Evolutionary conservation across 1,140 invertebrate genomes (phyloP).

Genomic region (Lepidostoma basale): DNA sequence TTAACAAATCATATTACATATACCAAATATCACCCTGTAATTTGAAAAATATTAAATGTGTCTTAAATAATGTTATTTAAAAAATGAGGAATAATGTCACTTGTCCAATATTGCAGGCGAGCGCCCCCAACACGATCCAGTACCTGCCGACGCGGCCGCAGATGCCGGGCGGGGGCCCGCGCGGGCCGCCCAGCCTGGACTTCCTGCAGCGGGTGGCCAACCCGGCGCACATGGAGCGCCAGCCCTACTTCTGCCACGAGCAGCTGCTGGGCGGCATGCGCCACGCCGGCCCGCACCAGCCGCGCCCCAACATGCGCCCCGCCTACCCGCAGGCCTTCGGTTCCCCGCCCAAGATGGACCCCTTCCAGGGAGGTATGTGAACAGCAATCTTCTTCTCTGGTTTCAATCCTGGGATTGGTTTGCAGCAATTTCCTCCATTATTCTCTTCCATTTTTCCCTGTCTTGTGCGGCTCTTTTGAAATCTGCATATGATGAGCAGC

Average conservation of each 20-base stretch:
- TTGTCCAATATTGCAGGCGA: too few relatives aligned
- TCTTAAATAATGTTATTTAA: too few relatives aligned
- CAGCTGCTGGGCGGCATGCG: constrained; percentile 56
- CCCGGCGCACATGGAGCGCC: constrained; percentile 72
- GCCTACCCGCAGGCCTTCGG: constrained; percentile 57
- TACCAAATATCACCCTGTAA: too few relatives aligned
- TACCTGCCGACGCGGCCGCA: constrained; percentile 92
- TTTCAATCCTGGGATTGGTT: too few relatives aligned
- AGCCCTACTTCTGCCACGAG: constrained; percentile 55
- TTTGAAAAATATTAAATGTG: too few relatives aligned
- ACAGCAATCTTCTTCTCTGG: too few relatives aligned
- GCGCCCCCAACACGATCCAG: constrained; percentile 96
- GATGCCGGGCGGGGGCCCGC: constrained; percentile 66
- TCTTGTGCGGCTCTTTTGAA: too few relatives aligned
- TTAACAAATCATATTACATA: too few relatives aligned
- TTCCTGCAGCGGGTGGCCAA: constrained; percentile 89
- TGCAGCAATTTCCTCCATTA: too few relatives aligned
- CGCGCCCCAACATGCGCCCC: constrained; percentile 54
- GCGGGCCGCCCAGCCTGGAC: constrained; percentile 88
- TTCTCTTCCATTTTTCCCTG: too few relatives aligned
- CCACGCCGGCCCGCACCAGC: constrained; percentile 54
- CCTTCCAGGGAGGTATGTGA: constrained; percentile 49
- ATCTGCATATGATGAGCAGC: too few relatives aligned
- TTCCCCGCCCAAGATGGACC: constrained; percentile 57
- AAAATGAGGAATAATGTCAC: too few relatives aligned